Base-by-base conservation (phyloP, 2,888 invertebrate species). In the Synanthedon andrenaeformis region DNA sequence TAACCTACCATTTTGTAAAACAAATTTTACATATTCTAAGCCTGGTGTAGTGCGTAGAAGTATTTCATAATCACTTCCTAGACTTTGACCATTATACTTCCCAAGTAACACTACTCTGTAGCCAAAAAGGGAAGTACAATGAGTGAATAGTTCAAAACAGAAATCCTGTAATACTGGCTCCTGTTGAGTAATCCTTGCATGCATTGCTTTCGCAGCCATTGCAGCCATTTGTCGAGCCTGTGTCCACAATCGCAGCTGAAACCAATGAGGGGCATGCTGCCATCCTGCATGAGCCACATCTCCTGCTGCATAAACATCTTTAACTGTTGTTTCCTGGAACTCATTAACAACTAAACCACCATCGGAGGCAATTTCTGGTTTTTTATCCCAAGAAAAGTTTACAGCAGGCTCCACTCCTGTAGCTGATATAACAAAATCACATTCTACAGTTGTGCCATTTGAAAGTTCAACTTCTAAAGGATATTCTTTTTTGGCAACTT, bases 211-310 rank as follows among this genome's bases (percentile, higher is more conserved):
- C 0, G 96, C 98, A 23, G 96, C 97, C 89, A 96, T 97, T 54
- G 91, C 90, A 10, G 98, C 99, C 98, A 98, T 98, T 82, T 98
- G 98, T 54, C 97, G 88, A 0, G 99, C 99, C 82, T 99, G 99
- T 0, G 97, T 96, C 99, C 99, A 99, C 42, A 99, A 81, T 56
- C 97, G 90, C 93, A 99, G 95, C 87, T 98, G 95, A 75, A 96
- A 94, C 97, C 97, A 97, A 70, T 96, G 94, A 23, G 90, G 84
- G 0, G 95, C 91, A 57, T 87, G 72, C 5, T 85, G 72, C 98
- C 98, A 98, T 41, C 86, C 85, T n/a, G 95, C 93, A 59, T 90
- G 89, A 66, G 97, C 98, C 6, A 96, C 93, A 89, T 99, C 99
- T 2, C 99, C 99, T 51, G 98, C 98, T 8, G 98, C 98, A 89